Conservation (phyloP, 1,140 invertebrate genomes). For the Protaetia brevitarsis region DNA sequence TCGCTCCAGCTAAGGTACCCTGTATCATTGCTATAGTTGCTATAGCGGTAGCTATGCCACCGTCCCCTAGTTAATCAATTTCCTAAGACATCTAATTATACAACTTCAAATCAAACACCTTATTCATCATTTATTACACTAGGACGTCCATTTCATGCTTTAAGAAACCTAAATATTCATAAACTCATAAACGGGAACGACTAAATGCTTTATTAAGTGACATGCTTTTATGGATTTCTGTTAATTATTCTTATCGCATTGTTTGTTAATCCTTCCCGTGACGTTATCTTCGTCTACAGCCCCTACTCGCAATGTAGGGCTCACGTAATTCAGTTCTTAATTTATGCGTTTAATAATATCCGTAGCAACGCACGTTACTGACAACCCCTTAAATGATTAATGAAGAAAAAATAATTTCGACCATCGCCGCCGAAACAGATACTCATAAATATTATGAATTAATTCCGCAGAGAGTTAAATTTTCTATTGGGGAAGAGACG, state of each 20-base stretch:
- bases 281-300: constrained; percentile 15
- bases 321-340: not conserved
- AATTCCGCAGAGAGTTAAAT: not conserved
- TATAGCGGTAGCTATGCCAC: too few relatives aligned
- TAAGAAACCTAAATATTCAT: constrained; percentile 15
- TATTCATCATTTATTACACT: not conserved
- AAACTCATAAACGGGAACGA: not conserved
- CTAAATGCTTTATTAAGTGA: constrained; percentile 10
- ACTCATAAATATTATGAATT: constrained; percentile 20
- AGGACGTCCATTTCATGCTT: not conserved
- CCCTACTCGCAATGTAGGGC: not conserved
- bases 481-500: constrained; percentile 1
- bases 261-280: constrained; percentile 1
- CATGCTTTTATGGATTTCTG: constrained; percentile 13
- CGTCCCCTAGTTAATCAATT: too few relatives aligned
- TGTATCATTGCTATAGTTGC: too few relatives aligned
- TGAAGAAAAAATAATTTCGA: constrained; percentile 20
- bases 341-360: constrained; percentile 21
- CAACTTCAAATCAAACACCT: not conserved
- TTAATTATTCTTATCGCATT: constrained; percentile 13
- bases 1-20: too few relatives aligned
- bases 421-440: not conserved
- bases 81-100: too few relatives aligned
- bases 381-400: constrained; percentile 23
- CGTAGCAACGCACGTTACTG: constrained; percentile 7